Percentiles rank a stretch among this genome's conserved stretches.
phyloP scores from a whole-genome alignment of 2,797 vertebrate genomes.

The Gymnothorax javanicus region DNA sequence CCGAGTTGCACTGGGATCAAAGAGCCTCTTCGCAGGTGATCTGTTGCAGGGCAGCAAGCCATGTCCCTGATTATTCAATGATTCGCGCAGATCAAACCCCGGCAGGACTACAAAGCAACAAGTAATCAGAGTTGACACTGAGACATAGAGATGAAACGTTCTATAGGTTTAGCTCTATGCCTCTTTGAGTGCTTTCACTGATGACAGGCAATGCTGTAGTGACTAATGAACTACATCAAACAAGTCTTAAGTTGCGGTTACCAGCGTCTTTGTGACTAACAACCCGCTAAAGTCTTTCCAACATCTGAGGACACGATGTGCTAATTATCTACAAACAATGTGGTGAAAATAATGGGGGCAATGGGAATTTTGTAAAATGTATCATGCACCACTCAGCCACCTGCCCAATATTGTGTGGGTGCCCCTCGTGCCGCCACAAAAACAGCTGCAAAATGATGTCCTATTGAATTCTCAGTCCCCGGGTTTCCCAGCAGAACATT shows the following conservation, averaged over 20 bases:
- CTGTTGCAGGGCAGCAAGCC: background rate
- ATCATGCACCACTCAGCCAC: too few relatives aligned
- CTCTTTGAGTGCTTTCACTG: background rate
- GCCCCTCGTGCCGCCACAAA: too few relatives aligned
- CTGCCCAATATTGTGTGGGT: too few relatives aligned
- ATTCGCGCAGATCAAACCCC: background rate
- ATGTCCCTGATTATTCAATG: background rate
- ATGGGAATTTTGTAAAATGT: too few relatives aligned
- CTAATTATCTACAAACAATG: background rate
- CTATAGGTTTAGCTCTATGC: background rate
- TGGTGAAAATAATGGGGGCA: background rate
- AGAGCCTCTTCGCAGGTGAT: background rate
- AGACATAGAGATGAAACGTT: background rate
- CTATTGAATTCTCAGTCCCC: too few relatives aligned
- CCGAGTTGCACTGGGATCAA: background rate
- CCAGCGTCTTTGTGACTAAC: background rate
- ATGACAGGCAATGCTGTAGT: background rate
- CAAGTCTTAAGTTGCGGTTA: background rate
- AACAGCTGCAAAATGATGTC: too few relatives aligned
- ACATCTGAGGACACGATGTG: background rate
- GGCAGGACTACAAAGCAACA: background rate
- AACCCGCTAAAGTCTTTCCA: background rate
- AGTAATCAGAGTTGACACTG: background rate
- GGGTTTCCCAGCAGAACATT: too few relatives aligned
- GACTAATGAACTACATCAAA: conserved; percentile 1